Conservation (phyloP, 2,888 invertebrate genomes). For the Leucozona laternaria region DNA sequence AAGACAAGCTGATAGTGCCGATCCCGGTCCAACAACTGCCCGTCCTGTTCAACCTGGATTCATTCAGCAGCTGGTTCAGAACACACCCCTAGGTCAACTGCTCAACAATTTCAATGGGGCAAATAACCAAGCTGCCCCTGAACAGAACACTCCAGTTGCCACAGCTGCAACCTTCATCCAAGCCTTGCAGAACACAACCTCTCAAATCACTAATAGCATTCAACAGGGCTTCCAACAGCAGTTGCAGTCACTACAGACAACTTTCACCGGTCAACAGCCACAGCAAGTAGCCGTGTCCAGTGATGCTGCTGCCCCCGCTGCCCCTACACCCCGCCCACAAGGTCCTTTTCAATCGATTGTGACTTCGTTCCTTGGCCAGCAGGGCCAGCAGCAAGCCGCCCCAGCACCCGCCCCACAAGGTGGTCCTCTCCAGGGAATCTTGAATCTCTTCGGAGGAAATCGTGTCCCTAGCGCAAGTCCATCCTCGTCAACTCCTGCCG, state of each 20-base stretch:
- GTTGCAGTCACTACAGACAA: constrained; percentile 61
- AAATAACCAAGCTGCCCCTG: constrained; percentile 61
- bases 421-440: constrained; percentile 81
- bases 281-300: constrained; percentile 69
- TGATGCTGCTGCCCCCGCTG: constrained; percentile 76
- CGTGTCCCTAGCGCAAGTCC: constrained; percentile 78
- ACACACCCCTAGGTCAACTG: constrained; percentile 81
- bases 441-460: constrained; percentile 81
- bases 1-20: constrained; percentile 61
- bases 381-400: constrained; percentile 71
- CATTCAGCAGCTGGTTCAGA: constrained; percentile 74
- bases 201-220: constrained; percentile 67
- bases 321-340: constrained; percentile 80
- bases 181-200: constrained; percentile 66
- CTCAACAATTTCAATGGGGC: constrained; percentile 75
- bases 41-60: constrained; percentile 67
- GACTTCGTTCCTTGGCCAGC: constrained; percentile 80
- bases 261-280: constrained; percentile 67
- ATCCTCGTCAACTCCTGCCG: constrained; percentile 20
- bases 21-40: constrained; percentile 63
- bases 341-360: constrained; percentile 81
- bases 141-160: constrained; percentile 58
- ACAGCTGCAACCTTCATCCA: constrained; percentile 67
- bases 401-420: constrained; percentile 76
- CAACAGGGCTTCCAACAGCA: constrained; percentile 71